phyloP scores from a whole-genome alignment of 1,140 invertebrate genomes.

The Drosophila lini region DNA sequence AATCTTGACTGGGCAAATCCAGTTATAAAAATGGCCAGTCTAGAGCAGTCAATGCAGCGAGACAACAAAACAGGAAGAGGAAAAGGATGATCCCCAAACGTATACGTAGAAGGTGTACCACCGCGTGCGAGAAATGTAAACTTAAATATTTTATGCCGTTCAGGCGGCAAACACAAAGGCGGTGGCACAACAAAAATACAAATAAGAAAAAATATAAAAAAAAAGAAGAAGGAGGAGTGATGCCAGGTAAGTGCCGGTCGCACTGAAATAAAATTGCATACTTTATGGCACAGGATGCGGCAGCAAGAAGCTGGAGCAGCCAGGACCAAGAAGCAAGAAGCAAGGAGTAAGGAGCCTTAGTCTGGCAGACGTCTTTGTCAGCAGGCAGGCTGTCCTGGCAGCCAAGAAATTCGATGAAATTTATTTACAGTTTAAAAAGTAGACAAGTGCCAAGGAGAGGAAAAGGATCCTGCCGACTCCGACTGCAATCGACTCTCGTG shows the following conservation, averaged over 20 bases:
- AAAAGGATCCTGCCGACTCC: conserved; percentile 12
- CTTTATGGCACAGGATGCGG: conserved; percentile 71
- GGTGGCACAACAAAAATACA: conserved; percentile 5
- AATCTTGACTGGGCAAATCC: conserved; percentile 67
- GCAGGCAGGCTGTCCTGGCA: conserved; percentile 32
- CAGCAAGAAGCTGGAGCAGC: conserved; percentile 42
- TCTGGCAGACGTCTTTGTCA: conserved; percentile 36
- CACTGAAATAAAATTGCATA: conserved; percentile 79
- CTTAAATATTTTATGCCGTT: conserved; percentile 79
- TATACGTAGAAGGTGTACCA: background rate
- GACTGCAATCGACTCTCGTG: conserved; percentile 34
- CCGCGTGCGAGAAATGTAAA: conserved; percentile 68
- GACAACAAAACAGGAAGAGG: conserved; percentile 33
- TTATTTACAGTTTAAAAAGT: conserved; percentile 80
- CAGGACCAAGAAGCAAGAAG: conserved; percentile 8
- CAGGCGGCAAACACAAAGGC: conserved; percentile 44
- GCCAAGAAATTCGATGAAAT: conserved; percentile 76
- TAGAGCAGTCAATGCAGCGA: conserved; percentile 58
- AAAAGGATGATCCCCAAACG: conserved; percentile 20
- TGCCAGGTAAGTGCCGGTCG: conserved; percentile 72
- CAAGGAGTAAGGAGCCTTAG: conserved; percentile 8
- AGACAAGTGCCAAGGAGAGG: conserved; percentile 60
- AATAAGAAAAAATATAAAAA: background rate
- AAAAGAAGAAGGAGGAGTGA: conserved; percentile 9
- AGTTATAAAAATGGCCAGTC: conserved; percentile 73